phyloP scores from a whole-genome alignment of 92 coral and sea anemone species.

The Paragorgia papillata region DNA sequence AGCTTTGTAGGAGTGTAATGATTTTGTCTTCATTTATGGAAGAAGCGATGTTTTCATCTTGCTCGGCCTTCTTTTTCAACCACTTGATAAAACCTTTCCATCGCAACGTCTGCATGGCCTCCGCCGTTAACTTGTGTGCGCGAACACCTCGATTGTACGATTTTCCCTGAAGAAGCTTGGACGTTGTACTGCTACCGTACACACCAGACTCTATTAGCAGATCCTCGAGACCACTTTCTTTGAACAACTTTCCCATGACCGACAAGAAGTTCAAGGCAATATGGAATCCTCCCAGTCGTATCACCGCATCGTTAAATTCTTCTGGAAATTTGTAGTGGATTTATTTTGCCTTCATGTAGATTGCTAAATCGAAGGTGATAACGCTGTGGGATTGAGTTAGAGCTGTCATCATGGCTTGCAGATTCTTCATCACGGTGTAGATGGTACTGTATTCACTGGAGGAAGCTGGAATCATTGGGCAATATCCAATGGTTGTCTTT shows the following conservation, averaged over 20 bases:
- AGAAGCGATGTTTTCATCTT: too few relatives aligned
- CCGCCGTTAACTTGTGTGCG: slow-evolving; percentile 34
- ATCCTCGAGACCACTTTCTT: slow-evolving; percentile 56
- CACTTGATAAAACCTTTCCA: slow-evolving; percentile 34
- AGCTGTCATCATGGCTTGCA: slow-evolving; percentile 16
- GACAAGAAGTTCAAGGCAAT: slow-evolving; percentile 57
- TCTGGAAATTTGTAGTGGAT: slow-evolving; percentile 54
- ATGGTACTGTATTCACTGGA: slow-evolving; percentile 63
- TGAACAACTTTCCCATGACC: slow-evolving; percentile 59
- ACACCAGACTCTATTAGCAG: slow-evolving; percentile 72
- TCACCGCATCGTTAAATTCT: slow-evolving; percentile 52
- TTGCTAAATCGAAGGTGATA: slow-evolving; percentile 53
- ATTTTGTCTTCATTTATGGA: too few relatives aligned
- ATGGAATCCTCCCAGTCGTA: slow-evolving; percentile 70
- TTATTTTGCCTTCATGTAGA: slow-evolving; percentile 61
- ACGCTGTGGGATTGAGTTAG: slow-evolving; percentile 43
- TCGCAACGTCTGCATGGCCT: slow-evolving; percentile 39
- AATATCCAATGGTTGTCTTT: slow-evolving; percentile 58
- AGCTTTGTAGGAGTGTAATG: too few relatives aligned
- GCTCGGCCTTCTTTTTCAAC: slow-evolving; percentile 22
- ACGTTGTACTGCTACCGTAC: slow-evolving; percentile 52
- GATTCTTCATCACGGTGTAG: slow-evolving; percentile 54
- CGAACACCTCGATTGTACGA: slow-evolving; percentile 49
- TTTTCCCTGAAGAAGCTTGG: slow-evolving; percentile 7
- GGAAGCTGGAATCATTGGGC: slow-evolving; percentile 63